A percentile compares a stretch with the other conserved stretches of the same genome.
phyloP scores from a whole-genome alignment of 2,888 invertebrate genomes.

The Cinara cedri region DNA sequence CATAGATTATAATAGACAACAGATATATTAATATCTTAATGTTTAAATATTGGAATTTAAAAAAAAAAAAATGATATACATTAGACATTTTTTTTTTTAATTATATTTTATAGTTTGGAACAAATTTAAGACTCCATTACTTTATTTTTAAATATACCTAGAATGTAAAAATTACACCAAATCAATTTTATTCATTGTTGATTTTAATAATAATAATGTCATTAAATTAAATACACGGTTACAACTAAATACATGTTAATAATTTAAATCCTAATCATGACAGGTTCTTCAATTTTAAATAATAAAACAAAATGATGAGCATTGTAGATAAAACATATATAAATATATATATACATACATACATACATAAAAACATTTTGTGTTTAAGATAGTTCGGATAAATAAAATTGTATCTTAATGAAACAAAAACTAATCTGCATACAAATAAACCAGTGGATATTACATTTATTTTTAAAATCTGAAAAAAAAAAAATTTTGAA shows the following conservation, averaged over 20 bases:
- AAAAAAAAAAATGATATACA: conserved; percentile 5
- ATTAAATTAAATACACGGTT: conserved; percentile 4
- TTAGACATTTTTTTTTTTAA: too few relatives aligned
- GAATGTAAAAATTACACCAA: not conserved
- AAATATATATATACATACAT: too few relatives aligned
- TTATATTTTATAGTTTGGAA: conserved; percentile 15
- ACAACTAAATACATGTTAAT: conserved; percentile 6
- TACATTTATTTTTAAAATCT: not conserved
- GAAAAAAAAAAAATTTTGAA: not conserved
- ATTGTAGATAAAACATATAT: not conserved
- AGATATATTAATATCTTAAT: not conserved
- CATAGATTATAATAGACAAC: not conserved
- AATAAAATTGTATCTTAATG: not conserved
- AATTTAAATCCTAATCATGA: conserved; percentile 24
- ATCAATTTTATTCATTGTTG: not conserved
- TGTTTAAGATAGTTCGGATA: not conserved
- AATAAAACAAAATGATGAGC: conserved; percentile 15
- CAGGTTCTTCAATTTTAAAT: conserved; percentile 2
- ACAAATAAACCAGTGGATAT: conserved; percentile 13
- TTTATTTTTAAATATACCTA: conserved; percentile 22
- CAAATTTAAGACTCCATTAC: conserved; percentile 21
- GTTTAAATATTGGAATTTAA: conserved; percentile 4
- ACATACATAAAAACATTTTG: conserved; percentile 34
- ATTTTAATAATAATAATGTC: not conserved
- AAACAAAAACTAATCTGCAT: conserved; percentile 2